phyloP scores from a whole-genome alignment of 2,797 vertebrate genomes.

The Pogoniulus pusillus region DNA sequence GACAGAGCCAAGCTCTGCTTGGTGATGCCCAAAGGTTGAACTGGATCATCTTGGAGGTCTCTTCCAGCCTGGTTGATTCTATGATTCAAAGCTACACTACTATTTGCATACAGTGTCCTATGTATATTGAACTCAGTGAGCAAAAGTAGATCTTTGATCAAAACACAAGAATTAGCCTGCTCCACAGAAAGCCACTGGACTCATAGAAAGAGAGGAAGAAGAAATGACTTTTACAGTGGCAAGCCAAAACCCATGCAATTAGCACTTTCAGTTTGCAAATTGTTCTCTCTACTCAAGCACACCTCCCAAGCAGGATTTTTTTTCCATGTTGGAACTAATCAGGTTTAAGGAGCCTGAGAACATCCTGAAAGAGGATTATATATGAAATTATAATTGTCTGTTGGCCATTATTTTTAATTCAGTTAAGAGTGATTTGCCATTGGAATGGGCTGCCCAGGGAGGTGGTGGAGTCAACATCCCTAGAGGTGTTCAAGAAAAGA shows the following conservation, averaged over 20 bases:
- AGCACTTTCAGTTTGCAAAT: not conserved
- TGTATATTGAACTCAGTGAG: not conserved
- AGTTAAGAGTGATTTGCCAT: too few relatives aligned
- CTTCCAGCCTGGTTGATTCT: too few relatives aligned
- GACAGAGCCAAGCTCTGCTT: too few relatives aligned
- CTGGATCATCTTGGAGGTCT: too few relatives aligned
- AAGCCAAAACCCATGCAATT: not conserved
- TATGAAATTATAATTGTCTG: not conserved
- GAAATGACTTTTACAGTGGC: not conserved
- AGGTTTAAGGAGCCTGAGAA: not conserved
- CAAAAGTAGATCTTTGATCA: not conserved
- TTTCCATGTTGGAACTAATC: not conserved
- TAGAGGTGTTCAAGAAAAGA: too few relatives aligned
- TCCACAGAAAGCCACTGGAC: not conserved
- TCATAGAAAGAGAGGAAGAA: not conserved
- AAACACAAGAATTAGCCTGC: not conserved
- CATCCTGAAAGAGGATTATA: not conserved
- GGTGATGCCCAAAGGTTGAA: too few relatives aligned
- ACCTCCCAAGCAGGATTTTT: not conserved
- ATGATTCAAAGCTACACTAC: not conserved
- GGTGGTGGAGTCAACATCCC: too few relatives aligned
- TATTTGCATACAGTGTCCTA: not conserved
- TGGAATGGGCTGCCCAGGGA: too few relatives aligned
- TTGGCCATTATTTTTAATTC: constrained; percentile 5
- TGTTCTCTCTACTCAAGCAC: not conserved